Evolutionary conservation across 2,113 vertebrate genomes (phyloP).

Genomic region (Mormyrus iriodes): DNA sequence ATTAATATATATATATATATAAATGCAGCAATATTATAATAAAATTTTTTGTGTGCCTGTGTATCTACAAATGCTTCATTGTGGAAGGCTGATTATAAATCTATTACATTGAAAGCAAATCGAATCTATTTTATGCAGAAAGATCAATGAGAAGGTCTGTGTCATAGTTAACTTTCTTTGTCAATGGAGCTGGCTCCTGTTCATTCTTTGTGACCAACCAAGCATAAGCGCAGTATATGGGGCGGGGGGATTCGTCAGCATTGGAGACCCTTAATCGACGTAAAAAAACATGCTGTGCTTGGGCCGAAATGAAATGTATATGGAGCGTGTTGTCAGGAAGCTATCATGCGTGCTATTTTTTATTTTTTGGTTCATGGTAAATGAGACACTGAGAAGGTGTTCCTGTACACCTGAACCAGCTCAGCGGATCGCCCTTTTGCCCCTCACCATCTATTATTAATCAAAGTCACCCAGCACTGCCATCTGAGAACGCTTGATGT

Average conservation of each 20-base stretch:
- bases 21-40: too few species aligned
- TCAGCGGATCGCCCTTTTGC: background rate
- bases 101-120: background rate
- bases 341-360: background rate
- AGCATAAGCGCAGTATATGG: background rate
- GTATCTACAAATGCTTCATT: background rate
- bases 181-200: background rate
- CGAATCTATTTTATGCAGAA: background rate
- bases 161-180: background rate
- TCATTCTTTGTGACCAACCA: background rate
- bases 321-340: background rate
- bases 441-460: conserved; percentile 12
- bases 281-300: background rate
- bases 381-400: background rate
- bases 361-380: background rate
- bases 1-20: too few species aligned
- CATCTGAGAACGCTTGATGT: background rate
- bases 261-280: background rate
- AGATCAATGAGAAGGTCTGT: background rate
- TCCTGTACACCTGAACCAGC: background rate
- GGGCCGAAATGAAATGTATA: background rate
- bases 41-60: background rate
- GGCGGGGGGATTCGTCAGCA: background rate
- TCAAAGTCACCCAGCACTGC: conserved; percentile 5
- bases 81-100: background rate